Conservation (phyloP, 1,140 invertebrate species). For the Melipona quadrifasciata region DNA sequence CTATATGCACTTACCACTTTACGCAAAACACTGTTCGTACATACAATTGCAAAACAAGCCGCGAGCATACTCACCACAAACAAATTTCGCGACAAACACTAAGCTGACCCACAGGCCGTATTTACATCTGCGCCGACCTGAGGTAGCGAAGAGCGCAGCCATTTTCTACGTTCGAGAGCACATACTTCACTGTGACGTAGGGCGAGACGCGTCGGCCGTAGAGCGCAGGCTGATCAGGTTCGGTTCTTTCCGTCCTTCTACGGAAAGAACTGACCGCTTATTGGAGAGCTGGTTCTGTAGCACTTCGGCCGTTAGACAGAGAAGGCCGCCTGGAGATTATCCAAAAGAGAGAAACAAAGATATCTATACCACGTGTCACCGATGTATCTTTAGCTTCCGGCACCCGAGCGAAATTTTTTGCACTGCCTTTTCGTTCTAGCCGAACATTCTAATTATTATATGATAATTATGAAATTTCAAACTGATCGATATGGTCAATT, state of each 20-base stretch:
- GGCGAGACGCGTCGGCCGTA: constrained; percentile 59
- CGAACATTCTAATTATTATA: background rate
- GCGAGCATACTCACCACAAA: constrained; percentile 75
- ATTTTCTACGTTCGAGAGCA: constrained; percentile 80
- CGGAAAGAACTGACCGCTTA: constrained; percentile 18
- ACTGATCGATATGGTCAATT: background rate
- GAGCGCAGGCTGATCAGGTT: constrained; percentile 64
- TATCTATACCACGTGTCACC: constrained; percentile 21
- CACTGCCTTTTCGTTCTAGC: background rate
- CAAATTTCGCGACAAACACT: constrained; percentile 69
- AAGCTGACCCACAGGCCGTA: constrained; percentile 75
- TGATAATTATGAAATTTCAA: background rate
- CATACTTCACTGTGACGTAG: constrained; percentile 81
- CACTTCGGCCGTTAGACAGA: constrained; percentile 29
- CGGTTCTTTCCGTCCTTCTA: constrained; percentile 54
- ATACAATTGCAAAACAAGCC: background rate
- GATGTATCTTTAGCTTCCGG: constrained; percentile 6
- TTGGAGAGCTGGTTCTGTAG: constrained; percentile 36
- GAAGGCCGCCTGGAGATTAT: background rate
- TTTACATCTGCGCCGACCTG: constrained; percentile 76
- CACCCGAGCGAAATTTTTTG: background rate
- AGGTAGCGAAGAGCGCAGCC: constrained; percentile 74
- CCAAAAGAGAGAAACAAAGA: constrained; percentile 36
- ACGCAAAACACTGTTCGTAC: background rate
- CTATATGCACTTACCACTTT: constrained; percentile 1